phyloP scores from a whole-genome alignment of 2,888 invertebrate species.

The Euplexia lucipara region DNA sequence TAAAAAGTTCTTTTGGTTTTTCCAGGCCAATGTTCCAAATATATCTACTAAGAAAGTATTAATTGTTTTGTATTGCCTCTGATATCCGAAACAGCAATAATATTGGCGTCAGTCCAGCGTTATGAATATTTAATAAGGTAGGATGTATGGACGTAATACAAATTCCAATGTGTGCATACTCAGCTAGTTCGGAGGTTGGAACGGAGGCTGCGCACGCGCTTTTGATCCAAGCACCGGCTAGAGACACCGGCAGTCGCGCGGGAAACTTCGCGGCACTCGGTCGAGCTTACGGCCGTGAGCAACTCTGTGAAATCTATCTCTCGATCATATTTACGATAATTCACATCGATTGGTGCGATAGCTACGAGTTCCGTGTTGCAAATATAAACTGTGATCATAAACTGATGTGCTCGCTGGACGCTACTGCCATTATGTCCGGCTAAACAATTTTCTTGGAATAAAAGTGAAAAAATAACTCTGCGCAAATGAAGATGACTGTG shows the following conservation, averaged over 20 bases:
- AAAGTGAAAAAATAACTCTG: conserved; percentile 76
- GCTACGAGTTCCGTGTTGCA: conserved; percentile 71
- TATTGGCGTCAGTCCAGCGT: conserved; percentile 59
- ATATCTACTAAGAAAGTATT: conserved; percentile 23
- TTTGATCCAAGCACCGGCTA: conserved; percentile 74
- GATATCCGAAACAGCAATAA: conserved; percentile 43
- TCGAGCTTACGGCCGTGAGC: conserved; percentile 71
- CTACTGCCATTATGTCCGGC: conserved; percentile 72
- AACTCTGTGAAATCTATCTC: conserved; percentile 67
- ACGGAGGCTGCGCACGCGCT: conserved; percentile 84
- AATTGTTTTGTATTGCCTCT: conserved; percentile 10
- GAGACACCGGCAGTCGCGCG: conserved; percentile 85
- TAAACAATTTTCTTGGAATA: conserved; percentile 72
- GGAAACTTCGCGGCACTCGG: conserved; percentile 82
- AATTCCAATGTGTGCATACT: conserved; percentile 62
- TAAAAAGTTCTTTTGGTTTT: conserved; percentile 13
- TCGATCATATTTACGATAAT: conserved; percentile 88
- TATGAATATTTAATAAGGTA: conserved; percentile 53
- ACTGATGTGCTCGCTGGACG: conserved; percentile 71
- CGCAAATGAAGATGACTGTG: conserved; percentile 93
- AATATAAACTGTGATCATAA: conserved; percentile 72
- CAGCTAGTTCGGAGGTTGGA: conserved; percentile 70
- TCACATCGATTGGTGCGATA: conserved; percentile 67
- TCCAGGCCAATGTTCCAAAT: conserved; percentile 14
- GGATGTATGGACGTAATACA: conserved; percentile 67